Percentiles rank a stretch among this genome's conserved stretches.
phyloP scores from a whole-genome alignment of 2,888 invertebrate genomes.

The Archips crataeganus region DNA sequence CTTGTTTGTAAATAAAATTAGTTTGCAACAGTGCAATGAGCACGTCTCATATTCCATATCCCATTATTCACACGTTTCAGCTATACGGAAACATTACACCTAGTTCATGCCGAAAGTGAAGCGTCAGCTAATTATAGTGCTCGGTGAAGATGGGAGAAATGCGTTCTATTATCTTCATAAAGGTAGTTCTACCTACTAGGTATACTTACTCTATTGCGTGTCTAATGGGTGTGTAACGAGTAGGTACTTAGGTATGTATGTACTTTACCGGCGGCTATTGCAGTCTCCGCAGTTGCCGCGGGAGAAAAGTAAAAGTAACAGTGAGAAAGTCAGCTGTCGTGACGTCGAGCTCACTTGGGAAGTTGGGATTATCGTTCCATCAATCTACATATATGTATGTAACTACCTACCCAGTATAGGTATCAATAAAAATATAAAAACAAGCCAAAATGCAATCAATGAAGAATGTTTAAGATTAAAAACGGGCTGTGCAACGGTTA shows the following conservation, averaged over 20 bases:
- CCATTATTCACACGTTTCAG: conserved; percentile 47
- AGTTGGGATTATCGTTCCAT: conserved; percentile 1
- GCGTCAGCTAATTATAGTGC: conserved; percentile 8
- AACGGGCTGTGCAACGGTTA: conserved; percentile 57
- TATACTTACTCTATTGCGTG: neutral
- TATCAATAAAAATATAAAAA: neutral
- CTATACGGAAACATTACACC: conserved; percentile 37
- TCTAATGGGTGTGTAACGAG: conserved; percentile 12
- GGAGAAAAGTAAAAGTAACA: conserved; percentile 82
- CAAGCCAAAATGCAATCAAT: neutral
- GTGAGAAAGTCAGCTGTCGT: conserved; percentile 60
- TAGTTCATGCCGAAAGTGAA: conserved; percentile 24
- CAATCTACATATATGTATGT: neutral
- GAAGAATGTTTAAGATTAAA: neutral
- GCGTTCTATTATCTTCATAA: neutral
- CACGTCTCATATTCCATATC: conserved; percentile 62
- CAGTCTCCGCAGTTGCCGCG: conserved; percentile 46
- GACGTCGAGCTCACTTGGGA: conserved; percentile 49
- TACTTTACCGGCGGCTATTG: conserved; percentile 2
- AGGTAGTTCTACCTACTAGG: neutral
- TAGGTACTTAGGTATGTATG: neutral
- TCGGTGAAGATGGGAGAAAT: conserved; percentile 4
- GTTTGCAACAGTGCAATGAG: conserved; percentile 53
- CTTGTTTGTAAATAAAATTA: conserved; percentile 78
- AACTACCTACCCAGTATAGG: neutral